Evolutionary conservation across 2,888 invertebrate genomes (phyloP).

Genomic region (Lasioglossum lativentre): DNA sequence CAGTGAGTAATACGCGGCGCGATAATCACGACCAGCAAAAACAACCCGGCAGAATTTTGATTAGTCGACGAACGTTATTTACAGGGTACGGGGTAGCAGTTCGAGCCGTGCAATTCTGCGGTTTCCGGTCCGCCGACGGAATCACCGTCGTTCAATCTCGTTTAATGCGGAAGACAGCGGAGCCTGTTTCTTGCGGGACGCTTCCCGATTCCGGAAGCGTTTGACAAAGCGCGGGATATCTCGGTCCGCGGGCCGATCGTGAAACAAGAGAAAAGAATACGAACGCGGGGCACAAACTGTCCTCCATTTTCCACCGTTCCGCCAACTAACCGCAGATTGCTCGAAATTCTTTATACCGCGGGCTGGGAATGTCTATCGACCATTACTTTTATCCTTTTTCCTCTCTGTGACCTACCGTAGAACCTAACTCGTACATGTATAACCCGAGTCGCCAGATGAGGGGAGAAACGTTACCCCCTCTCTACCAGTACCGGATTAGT

Average conservation of each 20-base stretch:
- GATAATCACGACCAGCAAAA: slow-evolving; percentile 25
- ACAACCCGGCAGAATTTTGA: slow-evolving; percentile 13
- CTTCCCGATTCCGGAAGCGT: background rate
- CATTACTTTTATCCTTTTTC: slow-evolving; percentile 37
- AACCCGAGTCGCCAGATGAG: too few species aligned
- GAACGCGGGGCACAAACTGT: slow-evolving; percentile 27
- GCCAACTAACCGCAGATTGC: slow-evolving; percentile 31
- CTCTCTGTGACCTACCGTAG: background rate
- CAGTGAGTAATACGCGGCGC: slow-evolving; percentile 1
- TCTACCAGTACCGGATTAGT: too few species aligned
- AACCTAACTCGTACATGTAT: background rate
- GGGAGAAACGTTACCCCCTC: too few species aligned
- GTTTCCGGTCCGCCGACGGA: background rate
- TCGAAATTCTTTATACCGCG: slow-evolving; percentile 51
- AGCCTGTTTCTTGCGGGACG: slow-evolving; percentile 5
- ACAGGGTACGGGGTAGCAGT: slow-evolving; percentile 9
- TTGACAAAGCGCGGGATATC: background rate
- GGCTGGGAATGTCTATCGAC: slow-evolving; percentile 22
- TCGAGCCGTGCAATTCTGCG: background rate
- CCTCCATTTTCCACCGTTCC: slow-evolving; percentile 38
- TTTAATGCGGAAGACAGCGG: background rate
- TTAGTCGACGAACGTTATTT: slow-evolving; percentile 11
- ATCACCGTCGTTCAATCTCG: background rate
- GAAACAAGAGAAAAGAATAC: slow-evolving; percentile 23
- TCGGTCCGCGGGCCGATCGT: background rate